These are phyloP conservation scores for Melanaphis sacchari DNA, from an alignment of 1,140 invertebrate species.

Conservation along the genomic window DNA sequence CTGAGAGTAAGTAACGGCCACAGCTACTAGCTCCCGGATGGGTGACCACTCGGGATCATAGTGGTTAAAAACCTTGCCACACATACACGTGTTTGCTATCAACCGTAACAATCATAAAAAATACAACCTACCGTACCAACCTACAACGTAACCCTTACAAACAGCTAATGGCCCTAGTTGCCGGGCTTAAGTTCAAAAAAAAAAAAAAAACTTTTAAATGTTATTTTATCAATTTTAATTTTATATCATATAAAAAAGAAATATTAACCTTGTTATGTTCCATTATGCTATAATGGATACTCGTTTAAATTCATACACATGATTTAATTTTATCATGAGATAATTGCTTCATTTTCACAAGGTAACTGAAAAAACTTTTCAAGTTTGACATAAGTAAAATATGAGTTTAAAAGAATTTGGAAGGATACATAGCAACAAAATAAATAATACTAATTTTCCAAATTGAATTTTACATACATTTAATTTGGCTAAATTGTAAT, in stretches of 20 bases:
- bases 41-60: no score
- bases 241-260: background rate
- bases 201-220: no score
- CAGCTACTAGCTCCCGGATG: no score
- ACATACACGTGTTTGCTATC: no score
- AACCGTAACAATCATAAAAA: no score
- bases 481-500: background rate
- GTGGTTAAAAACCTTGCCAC: no score
- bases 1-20: no score
- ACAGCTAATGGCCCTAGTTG: no score
- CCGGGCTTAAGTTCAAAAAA: no score
- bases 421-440: background rate
- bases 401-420: background rate
- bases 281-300: background rate
- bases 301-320: background rate
- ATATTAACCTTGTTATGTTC: no score
- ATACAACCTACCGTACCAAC: no score
- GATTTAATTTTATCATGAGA: background rate
- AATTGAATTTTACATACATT: background rate
- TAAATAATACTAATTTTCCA: background rate
- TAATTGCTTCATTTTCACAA: background rate
- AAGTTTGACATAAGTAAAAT: background rate
- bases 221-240: background rate
- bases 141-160: no score
- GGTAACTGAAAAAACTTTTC: background rate